Evolutionary conservation across 1,140 invertebrate genomes (phyloP), one percentile per base, ranked within the genome.

Genomic region (Lasaia peninsularis): DNA sequence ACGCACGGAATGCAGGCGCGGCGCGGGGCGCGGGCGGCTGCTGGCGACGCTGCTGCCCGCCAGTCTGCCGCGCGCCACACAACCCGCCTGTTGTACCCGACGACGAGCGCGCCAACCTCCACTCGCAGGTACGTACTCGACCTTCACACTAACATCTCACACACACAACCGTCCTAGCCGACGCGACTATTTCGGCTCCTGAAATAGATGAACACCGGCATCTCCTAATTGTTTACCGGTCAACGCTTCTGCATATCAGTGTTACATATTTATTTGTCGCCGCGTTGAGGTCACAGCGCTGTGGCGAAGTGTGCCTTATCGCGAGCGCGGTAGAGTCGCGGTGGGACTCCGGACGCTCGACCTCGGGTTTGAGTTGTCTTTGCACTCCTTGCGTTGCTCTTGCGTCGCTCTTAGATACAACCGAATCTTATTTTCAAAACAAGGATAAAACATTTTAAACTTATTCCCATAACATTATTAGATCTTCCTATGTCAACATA

Each of bases 241-340:
- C 85, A 85, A 78, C 78, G 80, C 72, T 83, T 84, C 82, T 82
- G 75, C 75, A 78, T 86, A 86, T 86, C 85, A 86, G 75, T 84
- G 83, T 86, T 88, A 88, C 85, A 88, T 88, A 88, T 88, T 88
- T 88, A 88, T 85, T 86, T 85, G 85, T 79, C 79, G 81, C 74
- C 70, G 75, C 74, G 82, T 75, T 86, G 76, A 86, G 85, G 81
- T 85, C 80, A 81, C 79, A 50, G 80, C 73, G 77, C 63, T 73
- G 77, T 68, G 70, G 74, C 75, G 80, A 75, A 75, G 68, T 88
- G 75, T 62, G 74, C 83, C 73, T 86, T 88, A 86, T 88, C 79
- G 61, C 67, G 70, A 68, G 71, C 69, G 82, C 60, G 63, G 67
- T 86, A 88, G 78, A 77, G 81, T 81, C 75, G 74, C 65, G 51